Evolutionary conservation across 2,888 invertebrate species (phyloP), one percentile per base, ranked within the genome.

Genomic region (Chalcis sispes): DNA sequence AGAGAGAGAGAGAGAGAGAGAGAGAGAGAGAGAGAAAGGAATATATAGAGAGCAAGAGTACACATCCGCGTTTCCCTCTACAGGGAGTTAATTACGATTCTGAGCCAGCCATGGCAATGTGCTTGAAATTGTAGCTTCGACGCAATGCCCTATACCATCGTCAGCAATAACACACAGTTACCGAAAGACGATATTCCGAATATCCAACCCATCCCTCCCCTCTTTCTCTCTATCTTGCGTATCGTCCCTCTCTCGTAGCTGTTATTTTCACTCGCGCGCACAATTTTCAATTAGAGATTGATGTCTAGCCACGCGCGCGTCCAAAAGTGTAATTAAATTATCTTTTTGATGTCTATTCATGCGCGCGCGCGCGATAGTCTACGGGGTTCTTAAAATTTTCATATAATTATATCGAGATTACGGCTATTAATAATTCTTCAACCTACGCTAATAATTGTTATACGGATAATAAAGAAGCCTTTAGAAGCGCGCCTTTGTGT

Each of bases 1-100:
- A 15, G 66, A 66, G 27, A 46, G 42, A 29, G 54, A 36, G 42
- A 25, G 59, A 1, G 27, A 18, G 29, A 20, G 42, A 42, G 56
- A 23, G 29, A 18, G 32, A 23, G 58, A n/a, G 69, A 29, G 58
- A 29, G 66, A 66, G 27, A 29, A 29, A 29, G 54, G n/a, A n/a
- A n/a, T n/a, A n/a, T n/a, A n/a, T n/a, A n/a, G n/a, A 36, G 27
- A 25, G 59, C n/a, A n/a, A n/a, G n/a, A 29, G 29, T 58, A 71
- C 69, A 74, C 77, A 77, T 76, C 76, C 52, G 67, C 58, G 62
- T 64, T 71, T 62, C 29, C 76, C 52, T 54, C 62, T 50, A 67
- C 75, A 50, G 69, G 36, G 65, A 72, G 76, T 80, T 81, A 81
- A 81, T 79, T 81, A 79, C 79, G 72, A 81, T 78, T 78, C 72